Conservation (phyloP, 2,113 vertebrate genomes). For the Tiliqua scincoides region DNA sequence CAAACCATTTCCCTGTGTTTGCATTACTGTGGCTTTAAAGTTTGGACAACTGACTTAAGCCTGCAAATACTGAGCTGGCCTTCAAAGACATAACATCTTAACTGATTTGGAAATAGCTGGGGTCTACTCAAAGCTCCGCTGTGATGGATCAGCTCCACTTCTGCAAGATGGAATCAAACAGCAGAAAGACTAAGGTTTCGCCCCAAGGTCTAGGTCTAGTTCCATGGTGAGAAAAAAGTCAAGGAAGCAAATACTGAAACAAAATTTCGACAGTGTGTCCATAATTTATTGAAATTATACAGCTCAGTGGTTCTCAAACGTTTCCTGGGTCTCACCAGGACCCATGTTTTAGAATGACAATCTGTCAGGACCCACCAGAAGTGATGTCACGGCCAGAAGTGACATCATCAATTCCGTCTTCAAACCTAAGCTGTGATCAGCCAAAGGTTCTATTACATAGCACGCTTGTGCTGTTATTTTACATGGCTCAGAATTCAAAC, state of each 20-base stretch:
- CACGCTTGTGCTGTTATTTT: too few relatives aligned
- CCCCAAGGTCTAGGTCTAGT: not conserved
- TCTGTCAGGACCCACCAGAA: too few relatives aligned
- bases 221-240: not conserved
- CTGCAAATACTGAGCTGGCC: not conserved
- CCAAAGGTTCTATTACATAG: too few relatives aligned
- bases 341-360: too few relatives aligned
- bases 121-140: not conserved
- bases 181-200: not conserved
- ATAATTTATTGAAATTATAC: conserved; percentile 62
- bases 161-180: not conserved
- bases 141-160: not conserved
- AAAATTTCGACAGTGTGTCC: conserved; percentile 37
- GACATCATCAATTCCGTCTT: too few relatives aligned
- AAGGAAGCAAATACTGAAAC: not conserved
- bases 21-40: not conserved
- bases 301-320: conserved; percentile 50
- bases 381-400: too few relatives aligned
- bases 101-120: not conserved
- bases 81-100: not conserved
- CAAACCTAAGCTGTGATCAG: too few relatives aligned
- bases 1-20: too few relatives aligned
- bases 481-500: too few relatives aligned
- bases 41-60: not conserved
- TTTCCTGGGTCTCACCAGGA: too few relatives aligned